phyloP scores from a whole-genome alignment of 2,797 vertebrate genomes.

The Gila robusta region DNA sequence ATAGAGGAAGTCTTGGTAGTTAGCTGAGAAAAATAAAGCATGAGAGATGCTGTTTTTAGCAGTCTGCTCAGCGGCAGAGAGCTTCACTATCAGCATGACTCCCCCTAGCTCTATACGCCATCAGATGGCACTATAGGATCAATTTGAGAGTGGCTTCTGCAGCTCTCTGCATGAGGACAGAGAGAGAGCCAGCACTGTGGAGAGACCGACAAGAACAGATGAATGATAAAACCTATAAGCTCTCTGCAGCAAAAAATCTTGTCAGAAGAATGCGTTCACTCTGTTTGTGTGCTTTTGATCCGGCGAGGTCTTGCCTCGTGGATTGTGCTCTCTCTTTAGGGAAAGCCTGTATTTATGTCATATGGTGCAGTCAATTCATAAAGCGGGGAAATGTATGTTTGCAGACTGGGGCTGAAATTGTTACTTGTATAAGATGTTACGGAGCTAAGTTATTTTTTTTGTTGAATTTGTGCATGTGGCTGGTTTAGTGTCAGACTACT shows the following conservation, averaged over 20 bases:
- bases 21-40: neutral
- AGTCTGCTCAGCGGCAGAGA: conserved; percentile 24
- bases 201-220: conserved; percentile 45
- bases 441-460: neutral
- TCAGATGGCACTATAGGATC: conserved; percentile 81
- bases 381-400: neutral
- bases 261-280: conserved; percentile 19
- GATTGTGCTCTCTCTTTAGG: conserved; percentile 36
- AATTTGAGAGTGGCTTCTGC: conserved; percentile 31
- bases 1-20: conserved; percentile 41
- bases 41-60: conserved; percentile 33
- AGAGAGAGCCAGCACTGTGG: conserved; percentile 33
- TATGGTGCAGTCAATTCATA: conserved; percentile 5
- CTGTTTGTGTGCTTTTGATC: conserved; percentile 37
- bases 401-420: neutral
- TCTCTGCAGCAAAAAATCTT: conserved; percentile 48
- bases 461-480: neutral
- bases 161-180: conserved; percentile 30
- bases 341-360: conserved; percentile 40
- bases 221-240: conserved; percentile 50
- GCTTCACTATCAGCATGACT: conserved; percentile 35
- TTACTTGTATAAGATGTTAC: conserved; percentile 9
- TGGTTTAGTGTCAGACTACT: neutral
- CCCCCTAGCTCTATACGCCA: conserved; percentile 63
- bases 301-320: conserved; percentile 37